Evolutionary conservation across 2,113 vertebrate genomes (phyloP), one percentile per base, ranked within the genome.

Genomic region (Engystomops pustulosus): DNA sequence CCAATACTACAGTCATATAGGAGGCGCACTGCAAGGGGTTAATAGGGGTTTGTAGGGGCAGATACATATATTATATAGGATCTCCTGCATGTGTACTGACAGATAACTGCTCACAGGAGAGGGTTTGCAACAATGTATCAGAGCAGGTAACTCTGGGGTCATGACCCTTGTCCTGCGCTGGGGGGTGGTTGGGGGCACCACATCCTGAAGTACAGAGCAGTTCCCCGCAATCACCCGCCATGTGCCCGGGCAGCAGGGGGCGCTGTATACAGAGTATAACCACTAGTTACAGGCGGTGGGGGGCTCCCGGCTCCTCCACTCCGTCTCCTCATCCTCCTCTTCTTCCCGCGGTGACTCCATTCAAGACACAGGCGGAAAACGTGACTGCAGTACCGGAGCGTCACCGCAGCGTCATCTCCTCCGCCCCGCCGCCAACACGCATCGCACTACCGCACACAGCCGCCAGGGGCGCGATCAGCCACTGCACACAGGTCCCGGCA

Each of bases 281-380:
- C 2, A 65, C 25, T 49, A 27, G 2, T 80, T 80, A 80, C 62
- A 49, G 10, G 18, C 15, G 25, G 76, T 41, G 4, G 38, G 20
- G 7, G 51, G n/a, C 44, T 51, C 65, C 38, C n/a, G 34, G 68
- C 30, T 41, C 68, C 17, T 6, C 81, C 69, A 75, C 25, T 74
- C 69, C 17, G 53, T 6, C 9, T 55, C 80, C 18, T 82, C 79
- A 15, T 53, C 62, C 2, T 47, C 41, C 38, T 47, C 58, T 4
- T 51, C 32, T 2, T 23, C 47, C 67, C 80, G 12, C 34, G 68
- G 80, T 4, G 47, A 81, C 0, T 70, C 79, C 79, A 81, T 70
- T 3, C 18, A 41, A 8, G 2, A 5, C n/a, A 8, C 53, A 12
- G 32, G 44, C 25, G 71, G 25, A 45, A 60, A 60, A 60, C 7